Conservation (phyloP, 2,888 invertebrate species). For the Agrochola circellaris region DNA sequence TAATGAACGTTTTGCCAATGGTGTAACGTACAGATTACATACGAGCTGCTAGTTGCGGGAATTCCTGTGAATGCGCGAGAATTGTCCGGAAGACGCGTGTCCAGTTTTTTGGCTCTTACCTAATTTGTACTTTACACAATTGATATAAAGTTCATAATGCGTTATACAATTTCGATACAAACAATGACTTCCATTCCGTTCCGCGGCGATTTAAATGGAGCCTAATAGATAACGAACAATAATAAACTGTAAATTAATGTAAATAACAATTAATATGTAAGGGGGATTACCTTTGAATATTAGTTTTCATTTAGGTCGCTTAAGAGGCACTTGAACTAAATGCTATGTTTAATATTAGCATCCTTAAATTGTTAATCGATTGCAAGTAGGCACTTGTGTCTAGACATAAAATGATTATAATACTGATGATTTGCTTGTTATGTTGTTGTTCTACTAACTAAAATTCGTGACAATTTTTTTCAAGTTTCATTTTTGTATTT, state of each 20-base stretch:
- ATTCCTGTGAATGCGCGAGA: not conserved
- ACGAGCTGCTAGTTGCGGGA: too few relatives aligned
- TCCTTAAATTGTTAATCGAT: conserved; percentile 44
- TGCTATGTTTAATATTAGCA: conserved; percentile 44
- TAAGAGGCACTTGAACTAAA: conserved; percentile 63
- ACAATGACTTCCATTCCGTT: not conserved
- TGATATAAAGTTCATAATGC: not conserved
- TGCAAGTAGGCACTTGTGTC: conserved; percentile 19
- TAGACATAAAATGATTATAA: conserved; percentile 9
- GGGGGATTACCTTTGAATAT: conserved; percentile 67
- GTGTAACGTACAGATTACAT: not conserved
- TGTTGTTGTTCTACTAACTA: not conserved
- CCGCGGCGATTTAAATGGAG: not conserved
- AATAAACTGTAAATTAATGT: conserved; percentile 29
- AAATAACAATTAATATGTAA: conserved; percentile 42
- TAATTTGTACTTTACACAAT: not conserved
- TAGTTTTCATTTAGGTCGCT: conserved; percentile 68
- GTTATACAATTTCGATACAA: not conserved
- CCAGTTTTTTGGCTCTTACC: not conserved
- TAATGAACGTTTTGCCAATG: not conserved
- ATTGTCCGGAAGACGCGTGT: too few relatives aligned
- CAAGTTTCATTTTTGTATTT: not conserved
- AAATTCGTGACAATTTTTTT: not conserved
- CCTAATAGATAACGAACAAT: conserved; percentile 33
- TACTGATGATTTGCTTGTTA: conserved; percentile 8